phyloP scores from a whole-genome alignment of 1,140 invertebrate genomes.

The Diprion similis region DNA sequence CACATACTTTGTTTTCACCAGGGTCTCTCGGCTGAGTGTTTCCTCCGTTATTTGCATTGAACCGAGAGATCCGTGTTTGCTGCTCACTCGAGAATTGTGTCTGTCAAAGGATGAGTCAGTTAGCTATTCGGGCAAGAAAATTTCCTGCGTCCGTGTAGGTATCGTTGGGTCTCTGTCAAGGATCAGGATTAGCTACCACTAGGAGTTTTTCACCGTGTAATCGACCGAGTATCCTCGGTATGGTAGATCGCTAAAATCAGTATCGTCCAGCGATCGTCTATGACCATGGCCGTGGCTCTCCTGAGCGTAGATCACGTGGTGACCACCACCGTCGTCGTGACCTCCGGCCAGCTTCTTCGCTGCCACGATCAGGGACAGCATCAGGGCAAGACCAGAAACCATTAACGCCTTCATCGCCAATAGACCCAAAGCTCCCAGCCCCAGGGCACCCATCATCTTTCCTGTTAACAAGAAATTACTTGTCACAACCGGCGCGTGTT shows the following conservation, averaged over 20 bases:
- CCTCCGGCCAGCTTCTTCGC: conserved; percentile 73
- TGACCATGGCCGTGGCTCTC: conserved; percentile 67
- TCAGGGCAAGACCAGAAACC: conserved; percentile 72
- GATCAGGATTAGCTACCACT: not conserved
- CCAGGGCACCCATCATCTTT: conserved; percentile 73
- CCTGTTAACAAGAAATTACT: conserved; percentile 34
- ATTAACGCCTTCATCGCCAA: conserved; percentile 75
- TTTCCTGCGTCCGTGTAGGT: too few species aligned
- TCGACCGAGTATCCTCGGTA: conserved; percentile 66
- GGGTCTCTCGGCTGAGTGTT: not conserved
- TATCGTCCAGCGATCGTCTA: conserved; percentile 61
- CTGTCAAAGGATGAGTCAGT: too few species aligned
- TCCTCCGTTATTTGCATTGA: not conserved
- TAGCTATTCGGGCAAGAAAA: too few species aligned
- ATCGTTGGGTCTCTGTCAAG: too few species aligned
- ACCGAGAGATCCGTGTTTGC: too few species aligned
- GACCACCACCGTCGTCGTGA: conserved; percentile 66
- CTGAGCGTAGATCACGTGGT: conserved; percentile 75
- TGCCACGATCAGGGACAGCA: conserved; percentile 75
- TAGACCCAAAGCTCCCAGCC: conserved; percentile 73
- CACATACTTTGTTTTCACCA: not conserved
- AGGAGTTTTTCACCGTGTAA: not conserved
- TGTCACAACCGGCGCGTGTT: too few species aligned
- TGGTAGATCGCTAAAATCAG: conserved; percentile 58
- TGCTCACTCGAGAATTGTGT: too few species aligned